Percentiles rank a stretch among this genome's conserved stretches.
phyloP scores from a whole-genome alignment of 2,888 invertebrate species.

The Cerastoderma edule region DNA sequence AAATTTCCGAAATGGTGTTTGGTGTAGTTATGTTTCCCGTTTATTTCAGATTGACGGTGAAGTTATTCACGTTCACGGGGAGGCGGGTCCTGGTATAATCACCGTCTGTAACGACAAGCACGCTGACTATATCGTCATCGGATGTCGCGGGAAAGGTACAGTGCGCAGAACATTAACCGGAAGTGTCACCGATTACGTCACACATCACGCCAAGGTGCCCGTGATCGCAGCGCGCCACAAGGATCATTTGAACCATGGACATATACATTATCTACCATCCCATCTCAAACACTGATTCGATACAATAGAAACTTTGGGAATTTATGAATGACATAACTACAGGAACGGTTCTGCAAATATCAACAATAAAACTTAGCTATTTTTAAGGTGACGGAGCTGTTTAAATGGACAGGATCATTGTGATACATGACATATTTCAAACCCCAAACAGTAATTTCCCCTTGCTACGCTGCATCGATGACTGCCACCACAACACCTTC shows the following conservation, averaged over 20 bases:
- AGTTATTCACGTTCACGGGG: conserved; percentile 40
- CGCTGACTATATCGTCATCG: conserved; percentile 51
- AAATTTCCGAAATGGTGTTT: no score
- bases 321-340: no score
- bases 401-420: no score
- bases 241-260: conserved; percentile 48
- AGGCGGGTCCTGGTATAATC: conserved; percentile 46
- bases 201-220: conserved; percentile 46
- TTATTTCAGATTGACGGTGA: conserved; percentile 65
- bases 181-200: conserved; percentile 56
- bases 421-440: no score
- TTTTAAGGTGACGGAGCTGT: no score
- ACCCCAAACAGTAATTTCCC: no score
- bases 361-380: no score
- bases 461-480: no score
- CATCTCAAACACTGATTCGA: conserved; percentile 18
- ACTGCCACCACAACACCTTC: no score
- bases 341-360: no score
- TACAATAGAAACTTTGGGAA: no score
- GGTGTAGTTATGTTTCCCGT: background rate
- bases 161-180: conserved; percentile 54
- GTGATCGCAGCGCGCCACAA: conserved; percentile 52
- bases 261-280: conserved; percentile 35
- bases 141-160: conserved; percentile 53
- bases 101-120: conserved; percentile 41